These are phyloP conservation scores for Poeciliopsis retropinna DNA, from an alignment of 2,113 vertebrate genomes.

Conservation along the genomic window DNA sequence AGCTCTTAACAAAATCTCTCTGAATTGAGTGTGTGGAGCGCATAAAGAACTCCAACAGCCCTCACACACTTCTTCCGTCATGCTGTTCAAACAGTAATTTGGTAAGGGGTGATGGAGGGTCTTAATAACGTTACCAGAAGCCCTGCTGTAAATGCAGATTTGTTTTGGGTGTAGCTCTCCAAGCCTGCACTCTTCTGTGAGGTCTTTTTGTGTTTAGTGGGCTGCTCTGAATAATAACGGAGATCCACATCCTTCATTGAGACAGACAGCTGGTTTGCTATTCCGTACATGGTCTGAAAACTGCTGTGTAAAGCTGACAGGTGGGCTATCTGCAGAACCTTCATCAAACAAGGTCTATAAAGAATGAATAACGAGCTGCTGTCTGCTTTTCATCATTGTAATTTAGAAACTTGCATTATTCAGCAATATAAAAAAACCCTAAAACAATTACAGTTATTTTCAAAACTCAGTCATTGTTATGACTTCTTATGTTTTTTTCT, in stretches of 20 bases:
- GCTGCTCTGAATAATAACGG: slow-evolving; percentile 34
- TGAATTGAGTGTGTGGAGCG: slow-evolving; percentile 24
- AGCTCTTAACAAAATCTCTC: slow-evolving; percentile 24
- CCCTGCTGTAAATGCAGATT: slow-evolving; percentile 46
- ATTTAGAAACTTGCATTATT: neutral
- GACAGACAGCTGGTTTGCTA: slow-evolving; percentile 26
- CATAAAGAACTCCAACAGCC: slow-evolving; percentile 1
- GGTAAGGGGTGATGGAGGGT: slow-evolving; percentile 34
- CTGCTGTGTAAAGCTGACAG: slow-evolving; percentile 30
- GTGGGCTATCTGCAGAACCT: slow-evolving; percentile 33
- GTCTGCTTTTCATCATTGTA: slow-evolving; percentile 13
- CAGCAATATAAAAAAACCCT: neutral
- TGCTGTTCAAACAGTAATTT: slow-evolving; percentile 33
- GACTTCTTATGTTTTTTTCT: slow-evolving; percentile 8
- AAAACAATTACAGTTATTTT: slow-evolving; percentile 6
- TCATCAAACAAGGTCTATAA: slow-evolving; percentile 19
- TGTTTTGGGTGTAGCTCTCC: slow-evolving; percentile 33
- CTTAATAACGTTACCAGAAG: slow-evolving; percentile 37
- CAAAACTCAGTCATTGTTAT: slow-evolving; percentile 8
- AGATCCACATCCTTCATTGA: slow-evolving; percentile 28
- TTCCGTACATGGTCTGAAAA: slow-evolving; percentile 20
- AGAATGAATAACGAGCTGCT: slow-evolving; percentile 16
- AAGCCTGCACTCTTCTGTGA: slow-evolving; percentile 12
- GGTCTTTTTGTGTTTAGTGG: slow-evolving; percentile 20
- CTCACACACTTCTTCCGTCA: slow-evolving; percentile 26